These are phyloP conservation scores for Zosterops lateralis DNA, from an alignment of 2,113 vertebrate genomes.

Conservation along the genomic window DNA sequence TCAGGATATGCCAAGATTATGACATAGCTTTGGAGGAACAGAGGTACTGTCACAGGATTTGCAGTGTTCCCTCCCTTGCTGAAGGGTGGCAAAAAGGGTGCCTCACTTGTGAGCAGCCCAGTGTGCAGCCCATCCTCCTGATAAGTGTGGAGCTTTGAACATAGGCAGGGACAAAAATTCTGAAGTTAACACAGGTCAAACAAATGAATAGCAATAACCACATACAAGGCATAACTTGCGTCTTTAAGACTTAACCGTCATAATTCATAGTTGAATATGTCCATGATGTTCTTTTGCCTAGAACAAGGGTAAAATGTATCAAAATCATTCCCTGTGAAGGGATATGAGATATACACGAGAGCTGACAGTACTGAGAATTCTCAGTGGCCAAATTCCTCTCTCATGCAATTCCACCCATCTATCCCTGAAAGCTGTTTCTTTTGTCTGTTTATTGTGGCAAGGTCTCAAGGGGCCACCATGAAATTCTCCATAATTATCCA, in stretches of 20 bases:
- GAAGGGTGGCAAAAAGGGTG: neutral
- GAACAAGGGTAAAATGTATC: neutral
- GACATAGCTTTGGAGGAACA: neutral
- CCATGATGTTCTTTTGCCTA: neutral
- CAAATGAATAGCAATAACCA: neutral
- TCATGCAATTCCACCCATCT: neutral
- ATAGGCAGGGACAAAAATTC: neutral
- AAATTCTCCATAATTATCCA: neutral
- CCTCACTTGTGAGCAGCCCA: neutral
- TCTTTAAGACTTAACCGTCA: neutral
- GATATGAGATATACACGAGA: accelerated
- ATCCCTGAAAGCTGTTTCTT: neutral
- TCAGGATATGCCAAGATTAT: neutral
- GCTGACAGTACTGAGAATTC: neutral
- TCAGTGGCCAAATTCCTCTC: neutral
- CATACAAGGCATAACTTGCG: neutral
- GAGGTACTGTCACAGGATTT: neutral
- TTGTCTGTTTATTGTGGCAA: neutral
- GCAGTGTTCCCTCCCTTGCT: neutral
- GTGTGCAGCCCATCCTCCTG: neutral
- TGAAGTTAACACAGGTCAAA: neutral
- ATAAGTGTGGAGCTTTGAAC: neutral
- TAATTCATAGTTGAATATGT: neutral
- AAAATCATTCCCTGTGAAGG: neutral
- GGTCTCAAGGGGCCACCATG: neutral